phyloP scores from a whole-genome alignment of 2,797 vertebrate genomes.

The Sebastes diploproa region DNA sequence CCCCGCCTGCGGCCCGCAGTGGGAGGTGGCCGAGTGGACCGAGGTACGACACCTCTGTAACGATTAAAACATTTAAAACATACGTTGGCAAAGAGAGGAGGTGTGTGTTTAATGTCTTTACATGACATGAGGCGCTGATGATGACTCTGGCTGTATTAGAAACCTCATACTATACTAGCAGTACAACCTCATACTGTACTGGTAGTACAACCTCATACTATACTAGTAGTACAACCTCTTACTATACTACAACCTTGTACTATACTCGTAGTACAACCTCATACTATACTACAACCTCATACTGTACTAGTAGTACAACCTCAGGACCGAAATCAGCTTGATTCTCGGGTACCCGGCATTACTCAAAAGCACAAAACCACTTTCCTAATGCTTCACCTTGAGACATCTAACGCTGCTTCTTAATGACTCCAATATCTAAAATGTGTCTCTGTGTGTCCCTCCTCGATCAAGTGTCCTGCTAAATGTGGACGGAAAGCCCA shows the following conservation, averaged over 20 bases:
- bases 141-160: no score
- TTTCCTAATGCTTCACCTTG: background rate
- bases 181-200: no score
- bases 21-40: constrained; percentile 98
- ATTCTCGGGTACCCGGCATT: no score
- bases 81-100: background rate
- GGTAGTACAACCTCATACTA: no score
- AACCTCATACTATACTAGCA: no score
- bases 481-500: constrained; percentile 89
- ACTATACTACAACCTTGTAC: no score
- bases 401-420: background rate
- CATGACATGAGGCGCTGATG: background rate
- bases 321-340: no score
- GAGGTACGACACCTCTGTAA: constrained; percentile 81
- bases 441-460: background rate
- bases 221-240: no score
- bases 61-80: background rate
- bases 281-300: no score
- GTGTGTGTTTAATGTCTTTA: background rate
- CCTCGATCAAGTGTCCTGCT: constrained; percentile 86
- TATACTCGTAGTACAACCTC: no score
- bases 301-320: no score
- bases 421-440: background rate
- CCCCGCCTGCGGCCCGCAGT: constrained; percentile 94
- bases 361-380: no score